phyloP scores from a whole-genome alignment of 2,113 vertebrate species.

The Myocastor coypus region DNA sequence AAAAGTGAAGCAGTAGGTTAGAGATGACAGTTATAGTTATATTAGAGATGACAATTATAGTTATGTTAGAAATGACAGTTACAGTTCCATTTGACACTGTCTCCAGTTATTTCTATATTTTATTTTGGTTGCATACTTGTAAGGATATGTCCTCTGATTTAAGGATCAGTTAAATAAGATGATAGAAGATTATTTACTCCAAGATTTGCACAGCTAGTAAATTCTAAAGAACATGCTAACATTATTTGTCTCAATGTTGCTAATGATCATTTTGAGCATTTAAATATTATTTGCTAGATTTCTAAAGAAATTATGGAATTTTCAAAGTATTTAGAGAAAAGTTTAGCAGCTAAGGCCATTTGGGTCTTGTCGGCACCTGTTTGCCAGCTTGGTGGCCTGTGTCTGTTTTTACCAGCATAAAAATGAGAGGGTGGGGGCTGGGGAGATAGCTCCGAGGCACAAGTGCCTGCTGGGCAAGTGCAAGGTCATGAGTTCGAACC shows the following conservation, averaged over 20 bases:
- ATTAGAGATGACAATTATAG: not conserved
- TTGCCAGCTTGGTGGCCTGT: not conserved
- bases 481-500: too few relatives aligned
- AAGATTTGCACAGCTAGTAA: not conserved
- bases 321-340: not conserved
- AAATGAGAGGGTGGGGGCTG: not conserved
- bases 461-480: too few relatives aligned
- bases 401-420: not conserved
- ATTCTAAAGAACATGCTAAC: not conserved
- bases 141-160: not conserved
- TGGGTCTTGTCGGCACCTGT: not conserved
- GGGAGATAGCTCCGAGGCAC: too few relatives aligned
- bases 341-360: not conserved
- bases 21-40: not conserved
- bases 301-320: conserved; percentile 29
- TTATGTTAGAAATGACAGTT: not conserved
- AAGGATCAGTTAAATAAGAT: not conserved
- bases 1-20: not conserved
- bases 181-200: not conserved
- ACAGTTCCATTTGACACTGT: not conserved
- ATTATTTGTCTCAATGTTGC: conserved; percentile 13
- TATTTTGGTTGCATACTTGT: not conserved
- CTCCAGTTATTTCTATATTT: not conserved
- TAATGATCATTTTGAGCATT: not conserved
- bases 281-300: not conserved